Percentiles rank a stretch among this genome's conserved stretches.
Conservation (phyloP, 2,113 vertebrate genomes). For the Natator depressus region DNA sequence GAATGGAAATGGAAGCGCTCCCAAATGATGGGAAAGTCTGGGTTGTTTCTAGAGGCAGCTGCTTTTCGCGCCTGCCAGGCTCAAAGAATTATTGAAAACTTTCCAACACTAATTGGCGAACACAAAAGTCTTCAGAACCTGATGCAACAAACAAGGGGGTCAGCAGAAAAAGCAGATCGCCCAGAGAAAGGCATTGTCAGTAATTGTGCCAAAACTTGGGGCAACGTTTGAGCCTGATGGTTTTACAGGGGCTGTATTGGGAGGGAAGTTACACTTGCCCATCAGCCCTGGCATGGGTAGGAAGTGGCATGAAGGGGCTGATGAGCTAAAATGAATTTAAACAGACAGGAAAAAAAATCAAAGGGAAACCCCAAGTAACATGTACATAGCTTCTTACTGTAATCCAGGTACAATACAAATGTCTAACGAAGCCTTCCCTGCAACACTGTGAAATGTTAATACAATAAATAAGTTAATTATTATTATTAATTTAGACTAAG, state of each 20-base stretch:
- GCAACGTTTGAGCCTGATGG: background rate
- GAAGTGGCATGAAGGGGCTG: background rate
- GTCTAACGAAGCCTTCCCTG: accelerated
- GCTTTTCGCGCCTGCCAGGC: background rate
- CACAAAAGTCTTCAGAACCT: constrained; percentile 23
- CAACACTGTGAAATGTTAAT: background rate
- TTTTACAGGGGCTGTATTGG: background rate
- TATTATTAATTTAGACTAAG: background rate
- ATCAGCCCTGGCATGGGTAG: too few relatives aligned
- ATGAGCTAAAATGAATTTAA: background rate
- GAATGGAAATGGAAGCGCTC: background rate
- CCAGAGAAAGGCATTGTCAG: background rate
- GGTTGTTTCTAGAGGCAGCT: constrained; percentile 4
- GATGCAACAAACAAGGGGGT: constrained; percentile 27
- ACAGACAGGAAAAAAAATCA: background rate
- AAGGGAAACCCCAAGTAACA: background rate
- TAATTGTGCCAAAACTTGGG: background rate
- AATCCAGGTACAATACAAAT: background rate
- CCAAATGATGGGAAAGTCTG: background rate
- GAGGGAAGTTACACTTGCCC: background rate
- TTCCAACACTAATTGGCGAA: constrained; percentile 45
- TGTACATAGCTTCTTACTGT: background rate
- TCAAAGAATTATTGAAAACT: background rate
- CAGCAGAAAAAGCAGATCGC: background rate
- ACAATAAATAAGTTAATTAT: background rate